These are phyloP conservation scores for Babyrousa celebensis DNA, from an alignment of 2,797 vertebrate genomes.

Conservation along the genomic window DNA sequence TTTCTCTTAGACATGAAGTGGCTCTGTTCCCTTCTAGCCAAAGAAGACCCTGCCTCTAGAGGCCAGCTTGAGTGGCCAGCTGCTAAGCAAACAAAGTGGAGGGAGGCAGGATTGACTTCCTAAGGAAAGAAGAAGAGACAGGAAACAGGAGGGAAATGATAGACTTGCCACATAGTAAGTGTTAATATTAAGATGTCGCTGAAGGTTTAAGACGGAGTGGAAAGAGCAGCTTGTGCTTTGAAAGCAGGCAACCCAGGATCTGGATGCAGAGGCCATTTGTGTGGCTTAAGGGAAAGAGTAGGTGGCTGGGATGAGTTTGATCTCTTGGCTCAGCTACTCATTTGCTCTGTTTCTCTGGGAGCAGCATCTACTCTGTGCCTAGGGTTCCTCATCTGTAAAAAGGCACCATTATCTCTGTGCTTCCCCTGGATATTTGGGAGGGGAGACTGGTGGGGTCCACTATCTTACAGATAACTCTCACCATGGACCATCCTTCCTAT, in stretches of 20 bases:
- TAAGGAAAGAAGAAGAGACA: not conserved
- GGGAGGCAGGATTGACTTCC: not conserved
- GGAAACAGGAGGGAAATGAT: not conserved
- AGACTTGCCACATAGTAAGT: not conserved
- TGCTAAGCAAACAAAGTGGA: not conserved
- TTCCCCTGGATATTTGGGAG: not conserved
- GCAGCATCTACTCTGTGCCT: not conserved
- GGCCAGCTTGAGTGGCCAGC: not conserved
- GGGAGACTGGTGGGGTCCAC: not conserved
- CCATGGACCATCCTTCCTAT: too few species aligned
- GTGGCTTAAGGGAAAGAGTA: not conserved
- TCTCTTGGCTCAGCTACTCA: not conserved
- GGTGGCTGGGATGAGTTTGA: fast-evolving
- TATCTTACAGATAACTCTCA: not conserved
- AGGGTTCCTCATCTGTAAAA: not conserved
- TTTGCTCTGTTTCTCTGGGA: not conserved
- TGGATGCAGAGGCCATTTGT: not conserved
- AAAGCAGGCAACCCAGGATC: not conserved
- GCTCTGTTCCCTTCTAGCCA: not conserved
- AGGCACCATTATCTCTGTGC: too few species aligned
- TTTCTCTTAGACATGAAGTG: not conserved
- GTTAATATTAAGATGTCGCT: not conserved
- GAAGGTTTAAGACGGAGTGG: not conserved
- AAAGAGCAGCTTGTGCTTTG: not conserved
- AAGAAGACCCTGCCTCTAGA: not conserved